phyloP scores from a whole-genome alignment of 2,113 vertebrate species.

The Pandion haliaetus region DNA sequence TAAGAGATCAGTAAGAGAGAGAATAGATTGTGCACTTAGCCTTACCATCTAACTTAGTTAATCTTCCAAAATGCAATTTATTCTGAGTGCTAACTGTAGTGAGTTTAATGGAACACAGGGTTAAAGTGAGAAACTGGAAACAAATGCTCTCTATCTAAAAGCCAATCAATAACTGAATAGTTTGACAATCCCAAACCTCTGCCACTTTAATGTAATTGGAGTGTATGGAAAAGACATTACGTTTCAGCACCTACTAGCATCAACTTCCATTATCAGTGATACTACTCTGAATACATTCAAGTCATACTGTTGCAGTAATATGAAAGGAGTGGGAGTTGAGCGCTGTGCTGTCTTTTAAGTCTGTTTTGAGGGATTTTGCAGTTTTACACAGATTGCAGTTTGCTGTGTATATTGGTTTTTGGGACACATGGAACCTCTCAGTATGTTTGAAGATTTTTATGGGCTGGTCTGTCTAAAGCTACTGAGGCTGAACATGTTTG shows the following conservation, averaged over 20 bases:
- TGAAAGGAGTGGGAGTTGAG: not conserved
- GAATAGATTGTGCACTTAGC: not conserved
- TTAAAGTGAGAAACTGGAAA: constrained; percentile 26
- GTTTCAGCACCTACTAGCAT: not conserved
- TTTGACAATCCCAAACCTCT: not conserved
- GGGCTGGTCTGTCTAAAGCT: not conserved
- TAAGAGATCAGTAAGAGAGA: not conserved
- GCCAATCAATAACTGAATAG: not conserved
- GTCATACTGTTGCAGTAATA: not conserved
- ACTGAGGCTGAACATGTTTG: not conserved
- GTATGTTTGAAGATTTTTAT: not conserved
- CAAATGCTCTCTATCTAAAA: not conserved
- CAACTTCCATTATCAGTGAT: not conserved
- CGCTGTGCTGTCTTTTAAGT: not conserved
- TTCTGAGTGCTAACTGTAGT: not conserved
- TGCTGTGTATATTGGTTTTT: not conserved
- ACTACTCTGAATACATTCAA: not conserved
- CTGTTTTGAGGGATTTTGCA: not conserved
- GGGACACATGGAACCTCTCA: not conserved
- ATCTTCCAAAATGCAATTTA: constrained; percentile 14
- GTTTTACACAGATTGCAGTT: not conserved
- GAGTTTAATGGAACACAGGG: not conserved
- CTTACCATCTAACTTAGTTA: not conserved
- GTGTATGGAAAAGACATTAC: constrained; percentile 36
- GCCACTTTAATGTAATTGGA: not conserved